These are phyloP conservation scores for Cataglyphis livida DNA, from an alignment of 2,888 invertebrate genomes.

Conservation along the genomic window DNA sequence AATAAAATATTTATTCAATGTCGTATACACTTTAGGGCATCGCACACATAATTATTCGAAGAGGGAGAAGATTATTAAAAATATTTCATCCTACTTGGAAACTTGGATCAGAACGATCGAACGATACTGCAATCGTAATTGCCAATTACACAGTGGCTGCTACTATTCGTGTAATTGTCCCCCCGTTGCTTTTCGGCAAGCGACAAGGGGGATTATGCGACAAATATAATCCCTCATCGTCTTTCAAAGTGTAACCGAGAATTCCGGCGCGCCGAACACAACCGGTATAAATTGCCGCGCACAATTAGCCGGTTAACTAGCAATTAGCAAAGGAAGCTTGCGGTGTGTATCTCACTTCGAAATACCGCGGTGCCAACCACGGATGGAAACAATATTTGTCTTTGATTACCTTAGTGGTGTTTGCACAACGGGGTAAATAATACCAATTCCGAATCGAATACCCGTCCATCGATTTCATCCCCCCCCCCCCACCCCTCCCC, in stretches of 20 bases:
- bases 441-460: conserved; percentile 44
- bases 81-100: not conserved
- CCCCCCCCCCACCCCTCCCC: not conserved
- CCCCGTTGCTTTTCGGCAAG: not conserved
- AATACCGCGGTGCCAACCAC: conserved; percentile 57
- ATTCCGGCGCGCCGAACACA: conserved; percentile 12
- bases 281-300: conserved; percentile 42
- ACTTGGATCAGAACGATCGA: not conserved
- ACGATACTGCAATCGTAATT: not conserved
- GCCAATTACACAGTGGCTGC: not conserved
- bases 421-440: conserved; percentile 73
- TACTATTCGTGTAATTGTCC: not conserved
- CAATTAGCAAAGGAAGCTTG: conserved; percentile 76
- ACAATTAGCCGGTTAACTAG: conserved; percentile 70
- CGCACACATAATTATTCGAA: not conserved
- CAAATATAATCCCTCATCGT: conserved; percentile 36
- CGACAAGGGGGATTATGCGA: conserved; percentile 14
- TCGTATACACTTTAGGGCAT: not conserved
- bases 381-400: conserved; percentile 77
- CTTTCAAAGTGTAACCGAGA: conserved; percentile 35
- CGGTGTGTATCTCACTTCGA: conserved; percentile 63
- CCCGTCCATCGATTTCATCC: conserved; percentile 22
- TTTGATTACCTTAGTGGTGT: conserved; percentile 78
- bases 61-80: not conserved
- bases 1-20: not conserved